These are phyloP conservation scores for Argentina silus DNA, from an alignment of 2,797 vertebrate species.

Conservation along the genomic window DNA sequence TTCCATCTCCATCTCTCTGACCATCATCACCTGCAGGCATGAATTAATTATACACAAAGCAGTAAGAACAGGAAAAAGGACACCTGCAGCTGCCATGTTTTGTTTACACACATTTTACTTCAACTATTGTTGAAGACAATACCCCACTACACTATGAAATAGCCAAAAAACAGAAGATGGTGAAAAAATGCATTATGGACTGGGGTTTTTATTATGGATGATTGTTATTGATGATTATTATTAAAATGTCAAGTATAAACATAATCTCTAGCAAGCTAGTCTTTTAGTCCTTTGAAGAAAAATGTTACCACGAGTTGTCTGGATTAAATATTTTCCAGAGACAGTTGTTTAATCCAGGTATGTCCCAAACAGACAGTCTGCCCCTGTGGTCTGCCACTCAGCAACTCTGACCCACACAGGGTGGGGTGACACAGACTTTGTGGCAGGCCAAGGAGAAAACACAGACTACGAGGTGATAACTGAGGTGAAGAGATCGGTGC, in stretches of 20 bases:
- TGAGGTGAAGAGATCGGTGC: constrained; percentile 50
- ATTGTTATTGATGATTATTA: too few species aligned
- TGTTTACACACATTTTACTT: neutral
- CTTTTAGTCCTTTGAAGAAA: neutral
- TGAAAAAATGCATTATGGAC: neutral
- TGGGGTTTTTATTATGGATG: neutral
- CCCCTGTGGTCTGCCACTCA: constrained; percentile 11
- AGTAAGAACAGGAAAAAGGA: constrained; percentile 9
- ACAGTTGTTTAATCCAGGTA: neutral
- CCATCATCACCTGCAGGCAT: constrained; percentile 29
- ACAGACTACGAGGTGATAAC: constrained; percentile 54
- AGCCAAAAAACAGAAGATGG: neutral
- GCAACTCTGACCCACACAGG: constrained; percentile 35
- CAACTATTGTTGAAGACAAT: too few species aligned
- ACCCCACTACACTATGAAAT: too few species aligned
- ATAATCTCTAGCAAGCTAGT: too few species aligned
- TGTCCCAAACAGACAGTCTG: constrained; percentile 1
- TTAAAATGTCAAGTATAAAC: too few species aligned
- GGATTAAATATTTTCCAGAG: neutral
- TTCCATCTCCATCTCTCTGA: constrained; percentile 1
- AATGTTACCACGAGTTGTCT: neutral
- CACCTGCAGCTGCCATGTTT: neutral
- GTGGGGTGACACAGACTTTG: constrained; percentile 50
- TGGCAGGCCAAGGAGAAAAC: constrained; percentile 45
- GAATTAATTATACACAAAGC: constrained; percentile 18